Conservation (phyloP, 2,797 vertebrate genomes). For the Argya squamiceps region DNA sequence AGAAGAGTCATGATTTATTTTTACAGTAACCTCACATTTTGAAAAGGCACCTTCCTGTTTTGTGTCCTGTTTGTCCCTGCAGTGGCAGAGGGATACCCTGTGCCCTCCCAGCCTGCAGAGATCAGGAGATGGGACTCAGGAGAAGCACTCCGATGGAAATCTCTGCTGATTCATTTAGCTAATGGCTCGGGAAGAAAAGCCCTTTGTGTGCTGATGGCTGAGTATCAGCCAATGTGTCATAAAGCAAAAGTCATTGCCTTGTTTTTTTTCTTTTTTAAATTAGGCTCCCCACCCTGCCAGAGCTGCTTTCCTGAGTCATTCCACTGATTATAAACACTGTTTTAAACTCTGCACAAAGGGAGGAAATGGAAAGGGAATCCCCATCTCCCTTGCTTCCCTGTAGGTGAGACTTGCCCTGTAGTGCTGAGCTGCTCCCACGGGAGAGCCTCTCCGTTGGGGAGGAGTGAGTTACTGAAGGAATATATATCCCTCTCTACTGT, state of each 20-base stretch:
- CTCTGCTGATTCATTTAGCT: slow-evolving; percentile 21
- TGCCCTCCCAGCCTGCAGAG: background rate
- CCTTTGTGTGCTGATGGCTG: background rate
- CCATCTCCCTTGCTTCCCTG: background rate
- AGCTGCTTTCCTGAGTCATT: background rate
- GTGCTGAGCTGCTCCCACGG: background rate
- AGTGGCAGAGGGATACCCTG: background rate
- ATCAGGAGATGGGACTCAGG: background rate
- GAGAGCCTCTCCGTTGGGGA: background rate
- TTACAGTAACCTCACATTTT: background rate
- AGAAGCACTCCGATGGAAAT: background rate
- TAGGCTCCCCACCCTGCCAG: background rate
- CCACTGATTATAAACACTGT: background rate
- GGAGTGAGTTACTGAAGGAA: background rate
- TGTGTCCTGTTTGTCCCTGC: background rate
- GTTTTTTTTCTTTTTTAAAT: background rate
- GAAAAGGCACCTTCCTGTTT: slow-evolving; percentile 44
- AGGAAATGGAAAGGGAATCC: slow-evolving; percentile 28
- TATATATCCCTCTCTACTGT: background rate
- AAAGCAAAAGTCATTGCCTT: background rate
- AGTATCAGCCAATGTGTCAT: background rate
- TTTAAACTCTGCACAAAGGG: background rate
- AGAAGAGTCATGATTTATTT: slow-evolving; percentile 8
- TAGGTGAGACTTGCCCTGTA: background rate
- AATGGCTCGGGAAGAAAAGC: slow-evolving; percentile 19